Conservation (phyloP, 2,888 invertebrate genomes). For the Chrysolina oricalcia region DNA sequence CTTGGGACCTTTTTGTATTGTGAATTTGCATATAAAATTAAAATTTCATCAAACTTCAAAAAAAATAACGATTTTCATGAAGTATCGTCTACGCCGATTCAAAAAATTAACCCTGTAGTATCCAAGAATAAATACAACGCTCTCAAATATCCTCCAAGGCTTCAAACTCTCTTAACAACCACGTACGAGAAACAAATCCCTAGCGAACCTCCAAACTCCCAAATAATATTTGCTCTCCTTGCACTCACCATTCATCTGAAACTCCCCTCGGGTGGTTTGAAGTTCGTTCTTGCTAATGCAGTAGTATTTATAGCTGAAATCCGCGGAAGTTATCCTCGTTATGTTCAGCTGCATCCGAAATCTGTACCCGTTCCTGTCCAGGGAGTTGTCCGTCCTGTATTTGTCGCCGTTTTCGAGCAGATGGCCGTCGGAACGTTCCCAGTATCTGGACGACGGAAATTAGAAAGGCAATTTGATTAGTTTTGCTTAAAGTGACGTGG, state of each 20-base stretch:
- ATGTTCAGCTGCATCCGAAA: slow-evolving; percentile 87
- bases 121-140: too few relatives aligned
- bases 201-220: background rate
- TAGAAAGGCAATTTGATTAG: background rate
- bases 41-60: too few relatives aligned
- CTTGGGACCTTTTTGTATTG: too few relatives aligned
- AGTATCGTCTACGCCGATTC: too few relatives aligned
- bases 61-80: too few relatives aligned
- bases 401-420: slow-evolving; percentile 81
- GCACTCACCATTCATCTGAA: slow-evolving; percentile 78
- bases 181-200: background rate
- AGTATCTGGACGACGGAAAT: slow-evolving; percentile 78
- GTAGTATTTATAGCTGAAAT: slow-evolving; percentile 82
- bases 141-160: too few relatives aligned
- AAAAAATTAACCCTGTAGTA: too few relatives aligned
- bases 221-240: background rate
- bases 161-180: too few relatives aligned
- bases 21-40: too few relatives aligned
- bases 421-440: slow-evolving; percentile 86
- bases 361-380: slow-evolving; percentile 76
- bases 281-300: slow-evolving; percentile 90
- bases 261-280: slow-evolving; percentile 84
- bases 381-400: slow-evolving; percentile 76
- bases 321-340: slow-evolving; percentile 78
- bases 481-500: too few relatives aligned